Evolutionary conservation across 92 coral and sea anemone genomes (phyloP).

Genomic region (Parazoanthus darwini): DNA sequence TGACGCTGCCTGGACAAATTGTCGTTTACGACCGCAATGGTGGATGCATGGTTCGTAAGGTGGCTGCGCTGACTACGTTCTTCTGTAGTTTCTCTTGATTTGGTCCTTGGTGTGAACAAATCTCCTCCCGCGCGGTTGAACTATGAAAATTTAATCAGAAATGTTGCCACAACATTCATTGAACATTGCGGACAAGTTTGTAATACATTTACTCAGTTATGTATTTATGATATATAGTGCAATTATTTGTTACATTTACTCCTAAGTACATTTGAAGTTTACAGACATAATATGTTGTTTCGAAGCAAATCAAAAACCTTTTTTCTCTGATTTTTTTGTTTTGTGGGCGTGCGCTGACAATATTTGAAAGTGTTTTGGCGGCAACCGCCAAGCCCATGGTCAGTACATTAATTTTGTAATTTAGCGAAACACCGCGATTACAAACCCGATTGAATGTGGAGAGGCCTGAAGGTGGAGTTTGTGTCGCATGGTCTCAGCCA

Average conservation of each 20-base stretch:
- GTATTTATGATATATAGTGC: not conserved
- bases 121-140: constrained; percentile 14
- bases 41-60: not conserved
- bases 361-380: not conserved
- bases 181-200: constrained; percentile 2
- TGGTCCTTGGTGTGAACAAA: not conserved
- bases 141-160: constrained; percentile 40
- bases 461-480: not conserved
- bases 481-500: not conserved
- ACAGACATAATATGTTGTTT: not conserved
- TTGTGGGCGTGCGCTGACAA: not conserved
- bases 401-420: not conserved
- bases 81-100: constrained; percentile 16
- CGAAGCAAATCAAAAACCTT: not conserved
- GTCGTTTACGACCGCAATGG: not conserved
- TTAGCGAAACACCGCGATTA: constrained; percentile 10
- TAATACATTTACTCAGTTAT: not conserved
- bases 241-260: not conserved
- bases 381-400: not conserved
- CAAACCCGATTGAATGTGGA: not conserved
- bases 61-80: not conserved
- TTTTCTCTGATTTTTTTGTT: not conserved
- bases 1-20: not conserved
- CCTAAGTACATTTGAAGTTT: not conserved
- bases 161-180: constrained; percentile 40